Percentiles rank a stretch among this genome's conserved stretches.
Evolutionary conservation across 1,140 invertebrate genomes (phyloP).

Genomic region (Varroa destructor): DNA sequence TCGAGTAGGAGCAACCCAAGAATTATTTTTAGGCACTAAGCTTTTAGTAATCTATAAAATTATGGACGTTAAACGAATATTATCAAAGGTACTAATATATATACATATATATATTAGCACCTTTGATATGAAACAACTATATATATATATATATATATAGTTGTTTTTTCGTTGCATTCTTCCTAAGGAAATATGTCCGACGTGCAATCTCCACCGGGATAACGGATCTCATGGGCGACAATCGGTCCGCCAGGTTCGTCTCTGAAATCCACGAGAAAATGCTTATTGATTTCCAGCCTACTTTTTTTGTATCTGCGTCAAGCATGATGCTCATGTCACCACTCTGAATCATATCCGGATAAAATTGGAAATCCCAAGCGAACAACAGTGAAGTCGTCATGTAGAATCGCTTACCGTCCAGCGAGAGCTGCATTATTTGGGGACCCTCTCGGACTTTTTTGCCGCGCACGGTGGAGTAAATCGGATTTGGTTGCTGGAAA

Average conservation of each 20-base stretch:
- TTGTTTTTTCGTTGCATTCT: background rate
- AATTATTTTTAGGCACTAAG: too few relatives aligned
- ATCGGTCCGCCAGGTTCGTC: conserved; percentile 69
- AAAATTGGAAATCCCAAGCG: conserved; percentile 86
- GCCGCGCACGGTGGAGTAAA: conserved; percentile 56
- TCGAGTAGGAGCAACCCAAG: too few relatives aligned
- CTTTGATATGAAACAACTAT: too few relatives aligned
- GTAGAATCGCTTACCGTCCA: conserved; percentile 87
- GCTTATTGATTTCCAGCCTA: conserved; percentile 67
- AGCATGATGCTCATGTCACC: conserved; percentile 69
- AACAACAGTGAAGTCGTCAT: conserved; percentile 77
- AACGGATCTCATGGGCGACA: conserved; percentile 88
- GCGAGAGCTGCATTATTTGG: conserved; percentile 89
- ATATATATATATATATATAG: too few relatives aligned
- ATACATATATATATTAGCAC: conserved; percentile 26
- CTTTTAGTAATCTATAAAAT: too few relatives aligned
- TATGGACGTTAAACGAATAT: too few relatives aligned
- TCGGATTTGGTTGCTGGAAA: conserved; percentile 51
- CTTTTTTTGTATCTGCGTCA: conserved; percentile 69
- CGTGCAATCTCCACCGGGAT: conserved; percentile 88
- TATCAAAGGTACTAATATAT: too few relatives aligned
- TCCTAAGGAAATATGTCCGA: conserved; percentile 73
- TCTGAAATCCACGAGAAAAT: conserved; percentile 86
- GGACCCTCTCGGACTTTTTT: conserved; percentile 63
- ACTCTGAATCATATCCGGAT: conserved; percentile 62